Conservation (phyloP, 2,113 vertebrate species). For the Megatriorchis doriae region DNA sequence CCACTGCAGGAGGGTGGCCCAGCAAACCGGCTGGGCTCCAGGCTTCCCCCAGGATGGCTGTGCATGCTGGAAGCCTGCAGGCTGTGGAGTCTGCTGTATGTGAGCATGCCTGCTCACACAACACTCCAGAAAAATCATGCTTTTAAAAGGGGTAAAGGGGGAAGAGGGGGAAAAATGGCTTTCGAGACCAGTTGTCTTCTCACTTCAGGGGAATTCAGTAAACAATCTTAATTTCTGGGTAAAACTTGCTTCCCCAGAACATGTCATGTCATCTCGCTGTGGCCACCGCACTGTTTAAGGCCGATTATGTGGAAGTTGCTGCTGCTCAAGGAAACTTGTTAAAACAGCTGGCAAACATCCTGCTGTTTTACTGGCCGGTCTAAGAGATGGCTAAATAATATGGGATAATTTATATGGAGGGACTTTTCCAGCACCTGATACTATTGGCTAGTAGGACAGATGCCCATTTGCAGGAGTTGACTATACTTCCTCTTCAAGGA, state of each 20-base stretch:
- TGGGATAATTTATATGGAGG: not conserved
- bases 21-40: accelerated
- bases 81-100: not conserved
- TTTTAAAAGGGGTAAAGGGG: not conserved
- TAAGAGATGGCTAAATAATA: not conserved
- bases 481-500: not conserved
- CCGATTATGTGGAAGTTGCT: not conserved
- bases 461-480: not conserved
- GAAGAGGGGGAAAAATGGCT: accelerated
- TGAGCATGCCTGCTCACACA: not conserved
- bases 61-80: accelerated
- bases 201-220: not conserved
- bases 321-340: not conserved
- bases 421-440: not conserved
- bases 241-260: not conserved
- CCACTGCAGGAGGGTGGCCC: not conserved
- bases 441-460: not conserved
- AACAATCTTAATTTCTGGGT: not conserved
- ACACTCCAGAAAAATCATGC: not conserved
- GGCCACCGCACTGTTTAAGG: not conserved
- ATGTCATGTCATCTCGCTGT: not conserved
- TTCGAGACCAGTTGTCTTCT: not conserved
- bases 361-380: not conserved
- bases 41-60: too few species aligned
- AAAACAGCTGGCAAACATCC: not conserved